A percentile compares a stretch with the other conserved stretches of the same genome.
Evolutionary conservation across 2,113 vertebrate species (phyloP).

Genomic region (Brachirus orientalis): DNA sequence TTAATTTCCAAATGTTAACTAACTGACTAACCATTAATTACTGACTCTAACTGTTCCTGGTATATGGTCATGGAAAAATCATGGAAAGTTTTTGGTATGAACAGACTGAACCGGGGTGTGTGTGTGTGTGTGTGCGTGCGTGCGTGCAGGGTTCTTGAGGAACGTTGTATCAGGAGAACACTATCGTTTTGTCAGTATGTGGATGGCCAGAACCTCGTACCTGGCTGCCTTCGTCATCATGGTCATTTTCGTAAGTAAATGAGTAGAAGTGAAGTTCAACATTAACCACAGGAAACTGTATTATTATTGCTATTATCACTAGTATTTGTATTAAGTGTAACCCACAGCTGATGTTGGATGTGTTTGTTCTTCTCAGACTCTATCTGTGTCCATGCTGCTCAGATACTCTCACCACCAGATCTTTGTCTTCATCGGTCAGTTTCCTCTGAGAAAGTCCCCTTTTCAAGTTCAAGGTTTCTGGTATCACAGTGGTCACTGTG

Average conservation of each 20-base stretch:
- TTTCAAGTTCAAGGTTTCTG: background rate
- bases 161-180: conserved; percentile 98
- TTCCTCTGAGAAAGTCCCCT: background rate
- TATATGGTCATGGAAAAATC: too few relatives aligned
- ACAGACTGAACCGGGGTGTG: too few relatives aligned
- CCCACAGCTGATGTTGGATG: background rate
- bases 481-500: background rate
- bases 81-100: too few relatives aligned
- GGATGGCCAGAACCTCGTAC: conserved; percentile 98
- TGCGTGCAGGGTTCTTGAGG: conserved; percentile 90
- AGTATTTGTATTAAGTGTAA: background rate
- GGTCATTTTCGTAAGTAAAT: conserved; percentile 95
- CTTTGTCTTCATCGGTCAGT: conserved; percentile 97
- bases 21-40: too few relatives aligned
- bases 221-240: conserved; percentile 97
- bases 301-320: background rate
- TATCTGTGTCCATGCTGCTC: conserved; percentile 96
- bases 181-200: conserved; percentile 99
- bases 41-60: too few relatives aligned
- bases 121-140: conserved; percentile 3
- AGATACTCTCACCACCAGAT: conserved; percentile 98
- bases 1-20: too few relatives aligned
- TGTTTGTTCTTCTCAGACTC: conserved; percentile 83
- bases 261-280: background rate
- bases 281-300: background rate